Conservation (phyloP, 2,797 vertebrate genomes). For the Enteromius trimaculatus region DNA sequence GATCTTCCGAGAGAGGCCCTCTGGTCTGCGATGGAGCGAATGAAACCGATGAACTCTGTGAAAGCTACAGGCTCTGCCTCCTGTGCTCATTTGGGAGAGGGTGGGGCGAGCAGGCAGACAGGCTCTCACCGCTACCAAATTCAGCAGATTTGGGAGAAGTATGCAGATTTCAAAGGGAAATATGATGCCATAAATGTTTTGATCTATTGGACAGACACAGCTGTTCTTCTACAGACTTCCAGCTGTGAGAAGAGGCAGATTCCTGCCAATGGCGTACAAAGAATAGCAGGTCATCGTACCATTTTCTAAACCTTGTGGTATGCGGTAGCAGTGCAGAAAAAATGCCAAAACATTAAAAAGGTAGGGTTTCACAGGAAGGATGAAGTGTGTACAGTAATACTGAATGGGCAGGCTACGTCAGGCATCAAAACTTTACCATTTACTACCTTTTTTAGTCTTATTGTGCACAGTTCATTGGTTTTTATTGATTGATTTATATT, state of each 20-base stretch:
- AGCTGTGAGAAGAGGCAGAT: constrained; percentile 43
- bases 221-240: constrained; percentile 56
- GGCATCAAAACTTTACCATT: not conserved
- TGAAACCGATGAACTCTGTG: constrained; percentile 66
- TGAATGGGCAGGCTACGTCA: constrained; percentile 42
- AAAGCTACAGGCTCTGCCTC: constrained; percentile 34
- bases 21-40: constrained; percentile 52
- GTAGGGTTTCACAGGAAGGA: constrained; percentile 52
- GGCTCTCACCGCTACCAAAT: constrained; percentile 42
- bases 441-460: not conserved
- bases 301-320: constrained; percentile 54
- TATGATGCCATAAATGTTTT: constrained; percentile 64
- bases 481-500: not conserved
- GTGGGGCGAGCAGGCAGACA: constrained; percentile 35
- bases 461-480: not conserved
- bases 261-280: constrained; percentile 52
- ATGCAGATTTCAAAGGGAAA: constrained; percentile 54
- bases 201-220: constrained; percentile 68
- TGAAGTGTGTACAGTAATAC: constrained; percentile 59
- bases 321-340: constrained; percentile 59
- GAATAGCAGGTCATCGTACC: constrained; percentile 50
- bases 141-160: constrained; percentile 51
- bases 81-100: constrained; percentile 15
- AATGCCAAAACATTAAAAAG: constrained; percentile 62
- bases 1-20: constrained; percentile 53